Percentiles rank a stretch among this genome's conserved stretches.
Evolutionary conservation across 2,113 vertebrate species (phyloP).

Genomic region (Hassar affinis): DNA sequence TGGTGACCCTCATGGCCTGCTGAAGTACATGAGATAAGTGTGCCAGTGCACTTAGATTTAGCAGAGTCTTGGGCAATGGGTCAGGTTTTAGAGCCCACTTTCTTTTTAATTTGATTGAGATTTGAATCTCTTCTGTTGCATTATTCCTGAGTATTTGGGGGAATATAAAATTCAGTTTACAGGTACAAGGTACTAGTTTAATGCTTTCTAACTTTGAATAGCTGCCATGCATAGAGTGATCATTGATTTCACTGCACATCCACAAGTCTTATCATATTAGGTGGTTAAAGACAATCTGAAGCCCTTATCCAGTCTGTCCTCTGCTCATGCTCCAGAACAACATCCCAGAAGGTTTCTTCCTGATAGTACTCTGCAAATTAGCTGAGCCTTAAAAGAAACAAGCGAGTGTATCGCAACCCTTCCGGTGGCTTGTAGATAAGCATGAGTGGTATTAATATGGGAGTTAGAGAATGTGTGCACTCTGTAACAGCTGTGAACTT

Average conservation of each 20-base stretch:
- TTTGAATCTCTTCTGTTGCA: neutral
- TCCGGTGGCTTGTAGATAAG: slow-evolving; percentile 50
- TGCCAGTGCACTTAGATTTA: neutral
- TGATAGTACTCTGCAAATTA: slow-evolving; percentile 58
- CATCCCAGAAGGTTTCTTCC: slow-evolving; percentile 20
- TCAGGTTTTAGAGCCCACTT: neutral
- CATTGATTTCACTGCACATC: slow-evolving; percentile 4
- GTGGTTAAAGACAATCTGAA: slow-evolving; percentile 23
- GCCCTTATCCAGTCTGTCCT: slow-evolving; percentile 9
- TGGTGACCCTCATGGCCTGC: neutral
- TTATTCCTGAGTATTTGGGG: neutral
- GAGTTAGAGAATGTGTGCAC: neutral
- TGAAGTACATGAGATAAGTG: neutral
- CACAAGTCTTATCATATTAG: slow-evolving; percentile 1
- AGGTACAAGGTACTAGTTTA: neutral
- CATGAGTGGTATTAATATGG: slow-evolving; percentile 34
- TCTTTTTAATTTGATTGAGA: neutral
- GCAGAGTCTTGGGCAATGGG: neutral
- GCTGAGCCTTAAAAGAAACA: slow-evolving; percentile 23
- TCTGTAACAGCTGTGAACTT: slow-evolving; percentile 2
- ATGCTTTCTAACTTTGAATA: neutral
- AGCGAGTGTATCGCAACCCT: slow-evolving; percentile 31
- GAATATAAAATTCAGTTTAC: neutral
- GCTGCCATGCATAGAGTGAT: neutral
- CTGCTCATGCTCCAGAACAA: slow-evolving; percentile 17